These are phyloP conservation scores for Copidosoma floridanum DNA, from an alignment of 1,140 invertebrate species.

Conservation along the genomic window DNA sequence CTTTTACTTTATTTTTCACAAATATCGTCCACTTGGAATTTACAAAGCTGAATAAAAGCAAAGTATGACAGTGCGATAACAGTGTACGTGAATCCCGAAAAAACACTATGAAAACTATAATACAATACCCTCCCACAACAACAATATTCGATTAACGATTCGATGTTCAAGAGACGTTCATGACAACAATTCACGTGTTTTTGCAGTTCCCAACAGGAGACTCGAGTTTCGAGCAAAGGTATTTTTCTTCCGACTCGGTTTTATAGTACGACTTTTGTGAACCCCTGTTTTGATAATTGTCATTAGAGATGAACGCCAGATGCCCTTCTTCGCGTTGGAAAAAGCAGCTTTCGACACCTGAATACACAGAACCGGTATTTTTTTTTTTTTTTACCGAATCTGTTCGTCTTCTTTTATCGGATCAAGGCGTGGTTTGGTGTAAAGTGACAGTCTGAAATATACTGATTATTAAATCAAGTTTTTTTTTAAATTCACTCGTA, in stretches of 20 bases:
- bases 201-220: slow-evolving; percentile 43
- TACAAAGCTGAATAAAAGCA: too few species aligned
- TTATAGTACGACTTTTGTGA: not conserved
- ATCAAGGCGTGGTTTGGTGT: not conserved
- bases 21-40: too few species aligned
- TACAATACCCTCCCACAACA: too few species aligned
- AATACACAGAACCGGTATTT: not conserved
- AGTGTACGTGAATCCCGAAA: too few species aligned
- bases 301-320: not conserved
- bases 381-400: not conserved
- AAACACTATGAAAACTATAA: too few species aligned
- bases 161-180: too few species aligned
- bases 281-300: not conserved
- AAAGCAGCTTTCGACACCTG: not conserved
- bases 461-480: slow-evolving; percentile 3
- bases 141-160: too few species aligned
- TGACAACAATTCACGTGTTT: too few species aligned
- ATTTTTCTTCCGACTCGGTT: slow-evolving; percentile 35
- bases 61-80: too few species aligned
- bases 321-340: not conserved
- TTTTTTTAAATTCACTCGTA: too few species aligned
- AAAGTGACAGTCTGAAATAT: too few species aligned
- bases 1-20: too few species aligned
- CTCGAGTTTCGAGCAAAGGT: slow-evolving; percentile 39
- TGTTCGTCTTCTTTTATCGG: not conserved